Evolutionary conservation across 2,797 vertebrate genomes (phyloP).

Genomic region (Luscinia luscinia): DNA sequence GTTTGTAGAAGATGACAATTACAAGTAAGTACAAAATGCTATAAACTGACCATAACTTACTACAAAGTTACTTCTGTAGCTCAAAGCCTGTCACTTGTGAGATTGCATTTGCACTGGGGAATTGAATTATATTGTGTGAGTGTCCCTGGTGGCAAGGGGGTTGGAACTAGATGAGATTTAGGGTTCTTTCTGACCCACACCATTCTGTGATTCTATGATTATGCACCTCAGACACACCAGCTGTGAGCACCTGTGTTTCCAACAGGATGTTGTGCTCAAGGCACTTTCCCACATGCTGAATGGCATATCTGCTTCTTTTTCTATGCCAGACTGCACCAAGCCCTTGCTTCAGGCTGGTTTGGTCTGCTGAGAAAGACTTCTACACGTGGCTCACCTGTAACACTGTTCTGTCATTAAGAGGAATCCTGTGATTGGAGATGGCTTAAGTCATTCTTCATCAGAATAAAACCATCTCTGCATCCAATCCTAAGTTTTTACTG

Average conservation of each 20-base stretch:
- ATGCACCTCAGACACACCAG: background rate
- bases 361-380: background rate
- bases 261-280: background rate
- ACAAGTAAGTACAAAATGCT: conserved; percentile 86
- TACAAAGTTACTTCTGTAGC: background rate
- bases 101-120: background rate
- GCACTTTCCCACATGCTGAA: background rate
- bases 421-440: background rate
- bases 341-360: background rate
- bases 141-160: background rate
- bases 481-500: background rate
- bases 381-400: background rate
- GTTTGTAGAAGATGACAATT: conserved; percentile 99
- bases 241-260: background rate
- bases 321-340: background rate
- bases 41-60: background rate
- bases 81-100: background rate
- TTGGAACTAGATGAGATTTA: background rate
- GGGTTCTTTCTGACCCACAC: background rate
- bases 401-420: background rate
- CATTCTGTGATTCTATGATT: background rate
- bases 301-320: background rate
- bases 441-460: background rate
- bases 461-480: background rate
- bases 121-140: background rate